These are phyloP conservation scores for Onychorhynchus coronatus DNA, from an alignment of 2,113 vertebrate genomes.

Conservation along the genomic window DNA sequence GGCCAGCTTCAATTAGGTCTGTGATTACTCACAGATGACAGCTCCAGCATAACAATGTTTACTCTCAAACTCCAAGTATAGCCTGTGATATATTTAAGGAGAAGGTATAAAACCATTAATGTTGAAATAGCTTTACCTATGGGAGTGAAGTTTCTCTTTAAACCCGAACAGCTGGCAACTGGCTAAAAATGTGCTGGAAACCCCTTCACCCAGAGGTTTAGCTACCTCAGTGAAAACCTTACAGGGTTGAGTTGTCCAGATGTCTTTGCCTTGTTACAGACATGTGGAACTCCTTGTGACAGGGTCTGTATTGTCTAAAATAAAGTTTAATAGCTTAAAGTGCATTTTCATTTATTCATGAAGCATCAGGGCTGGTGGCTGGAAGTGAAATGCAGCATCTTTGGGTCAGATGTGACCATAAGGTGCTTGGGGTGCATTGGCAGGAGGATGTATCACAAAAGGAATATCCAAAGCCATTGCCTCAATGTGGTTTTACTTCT, in stretches of 20 bases:
- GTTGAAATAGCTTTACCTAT: neutral
- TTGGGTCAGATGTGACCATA: neutral
- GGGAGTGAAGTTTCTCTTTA: neutral
- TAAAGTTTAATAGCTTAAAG: neutral
- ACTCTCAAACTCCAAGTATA: constrained; percentile 26
- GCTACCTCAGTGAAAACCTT: neutral
- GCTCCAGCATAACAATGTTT: constrained; percentile 51
- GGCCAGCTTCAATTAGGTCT: constrained; percentile 62
- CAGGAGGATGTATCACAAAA: neutral
- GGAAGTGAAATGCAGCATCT: neutral
- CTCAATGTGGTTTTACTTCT: neutral
- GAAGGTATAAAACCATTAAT: constrained; percentile 17
- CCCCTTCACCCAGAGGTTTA: neutral
- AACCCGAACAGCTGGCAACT: neutral
- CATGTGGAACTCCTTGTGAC: neutral
- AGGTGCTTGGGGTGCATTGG: neutral
- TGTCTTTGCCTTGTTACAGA: neutral
- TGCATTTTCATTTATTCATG: neutral
- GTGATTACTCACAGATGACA: constrained; percentile 62
- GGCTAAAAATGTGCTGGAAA: neutral
- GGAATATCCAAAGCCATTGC: accelerated
- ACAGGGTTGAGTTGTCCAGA: neutral
- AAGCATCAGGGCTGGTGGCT: neutral
- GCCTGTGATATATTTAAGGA: constrained; percentile 30
- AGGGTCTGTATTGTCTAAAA: neutral